Conservation (phyloP, 2,797 vertebrate genomes). For the Xenopus petersii region DNA sequence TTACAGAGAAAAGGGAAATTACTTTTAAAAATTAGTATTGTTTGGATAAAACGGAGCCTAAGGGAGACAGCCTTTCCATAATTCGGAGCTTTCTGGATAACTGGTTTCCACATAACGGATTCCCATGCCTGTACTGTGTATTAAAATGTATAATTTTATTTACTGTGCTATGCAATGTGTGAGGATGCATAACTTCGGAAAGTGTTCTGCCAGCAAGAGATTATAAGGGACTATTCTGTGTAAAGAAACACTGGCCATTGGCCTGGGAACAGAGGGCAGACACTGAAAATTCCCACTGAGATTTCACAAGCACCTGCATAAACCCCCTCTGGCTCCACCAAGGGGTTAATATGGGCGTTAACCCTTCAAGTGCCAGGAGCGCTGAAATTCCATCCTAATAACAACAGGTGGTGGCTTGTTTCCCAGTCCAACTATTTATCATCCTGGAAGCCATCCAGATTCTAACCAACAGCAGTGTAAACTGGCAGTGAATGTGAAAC, state of each 20-base stretch:
- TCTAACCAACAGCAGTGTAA: neutral
- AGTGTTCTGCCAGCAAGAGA: slow-evolving; percentile 68
- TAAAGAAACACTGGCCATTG: slow-evolving; percentile 57
- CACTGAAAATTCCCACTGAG: slow-evolving; percentile 48
- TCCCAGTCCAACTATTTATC: neutral
- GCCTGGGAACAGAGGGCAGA: slow-evolving; percentile 19
- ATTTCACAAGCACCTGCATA: slow-evolving; percentile 58
- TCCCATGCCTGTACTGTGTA: too few relatives aligned
- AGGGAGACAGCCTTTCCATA: too few relatives aligned
- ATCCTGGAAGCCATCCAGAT: neutral
- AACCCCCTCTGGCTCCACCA: too few relatives aligned
- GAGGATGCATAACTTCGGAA: slow-evolving; percentile 50
- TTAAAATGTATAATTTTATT: slow-evolving; percentile 48
- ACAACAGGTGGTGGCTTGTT: neutral
- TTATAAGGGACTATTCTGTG: slow-evolving; percentile 60
- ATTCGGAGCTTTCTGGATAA: too few relatives aligned
- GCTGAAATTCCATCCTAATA: slow-evolving; percentile 1
- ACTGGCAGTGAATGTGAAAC: neutral
- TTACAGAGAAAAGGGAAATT: too few relatives aligned
- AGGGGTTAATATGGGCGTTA: slow-evolving; percentile 48
- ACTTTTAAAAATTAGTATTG: too few relatives aligned
- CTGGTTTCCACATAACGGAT: too few relatives aligned
- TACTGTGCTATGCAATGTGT: slow-evolving; percentile 63
- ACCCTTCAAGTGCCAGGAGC: slow-evolving; percentile 49
- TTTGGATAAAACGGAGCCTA: too few relatives aligned